Percentiles rank a stretch among this genome's conserved stretches.
These are phyloP conservation scores for Eleginops maclovinus DNA, from an alignment of 2,113 vertebrate genomes.

Conservation along the genomic window DNA sequence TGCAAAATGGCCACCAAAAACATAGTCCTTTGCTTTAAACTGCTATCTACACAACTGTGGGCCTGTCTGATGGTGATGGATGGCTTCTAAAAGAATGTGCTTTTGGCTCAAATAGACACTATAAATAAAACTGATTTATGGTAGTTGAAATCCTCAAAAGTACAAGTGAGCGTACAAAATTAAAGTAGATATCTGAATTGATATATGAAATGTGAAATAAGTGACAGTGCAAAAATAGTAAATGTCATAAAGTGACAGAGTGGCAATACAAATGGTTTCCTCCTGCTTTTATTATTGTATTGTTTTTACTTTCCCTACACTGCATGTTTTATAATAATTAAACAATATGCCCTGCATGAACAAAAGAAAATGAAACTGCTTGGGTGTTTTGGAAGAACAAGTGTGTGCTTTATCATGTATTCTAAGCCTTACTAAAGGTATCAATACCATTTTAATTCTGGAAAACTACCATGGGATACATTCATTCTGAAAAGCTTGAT, in stretches of 20 bases:
- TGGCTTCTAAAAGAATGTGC: neutral
- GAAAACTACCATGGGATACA: slow-evolving; percentile 1
- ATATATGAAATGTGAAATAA: too few relatives aligned
- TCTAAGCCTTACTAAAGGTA: too few relatives aligned
- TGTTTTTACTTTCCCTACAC: too few relatives aligned
- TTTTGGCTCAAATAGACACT: neutral
- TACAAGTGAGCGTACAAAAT: too few relatives aligned
- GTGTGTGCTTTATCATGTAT: neutral
- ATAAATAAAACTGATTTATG: neutral
- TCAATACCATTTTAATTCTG: neutral
- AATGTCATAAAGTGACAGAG: too few relatives aligned
- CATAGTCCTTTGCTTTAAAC: neutral
- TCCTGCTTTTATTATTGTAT: too few relatives aligned
- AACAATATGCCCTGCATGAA: too few relatives aligned
- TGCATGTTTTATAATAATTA: too few relatives aligned
- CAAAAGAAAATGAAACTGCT: neutral
- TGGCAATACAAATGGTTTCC: too few relatives aligned
- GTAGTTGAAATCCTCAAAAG: too few relatives aligned
- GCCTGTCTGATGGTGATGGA: neutral
- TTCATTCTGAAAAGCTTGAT: slow-evolving; percentile 18
- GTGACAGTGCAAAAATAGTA: too few relatives aligned
- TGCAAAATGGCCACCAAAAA: neutral
- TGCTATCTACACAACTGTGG: neutral
- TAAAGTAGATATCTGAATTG: too few relatives aligned
- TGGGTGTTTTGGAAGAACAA: neutral